Evolutionary conservation across 2,797 vertebrate species (phyloP).

Genomic region (Enteromius mattozi): DNA sequence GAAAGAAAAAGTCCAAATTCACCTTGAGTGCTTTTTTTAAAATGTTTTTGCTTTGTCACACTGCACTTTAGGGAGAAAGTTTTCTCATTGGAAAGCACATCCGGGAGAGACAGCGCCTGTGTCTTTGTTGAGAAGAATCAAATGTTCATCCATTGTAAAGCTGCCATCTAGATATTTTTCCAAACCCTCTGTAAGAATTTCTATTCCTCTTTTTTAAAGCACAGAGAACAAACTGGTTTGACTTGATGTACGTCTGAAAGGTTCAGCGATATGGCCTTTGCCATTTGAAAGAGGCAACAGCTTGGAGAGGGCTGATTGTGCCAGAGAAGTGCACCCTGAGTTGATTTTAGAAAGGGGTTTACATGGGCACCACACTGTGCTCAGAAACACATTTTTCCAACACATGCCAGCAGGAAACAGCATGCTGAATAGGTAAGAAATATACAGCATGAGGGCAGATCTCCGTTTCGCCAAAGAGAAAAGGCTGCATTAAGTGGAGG

Average conservation of each 20-base stretch:
- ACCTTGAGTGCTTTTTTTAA: background rate
- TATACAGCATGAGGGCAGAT: constrained; percentile 22
- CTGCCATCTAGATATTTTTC: constrained; percentile 16
- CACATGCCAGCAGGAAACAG: constrained; percentile 35
- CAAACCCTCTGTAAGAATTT: constrained; percentile 6
- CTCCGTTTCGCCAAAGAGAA: constrained; percentile 37
- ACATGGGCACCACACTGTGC: constrained; percentile 36
- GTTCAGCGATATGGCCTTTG: constrained; percentile 52
- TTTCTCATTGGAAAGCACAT: background rate
- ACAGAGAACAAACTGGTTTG: background rate
- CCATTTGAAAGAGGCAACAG: constrained; percentile 56
- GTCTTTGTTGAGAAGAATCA: constrained; percentile 35
- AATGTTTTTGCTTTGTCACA: background rate
- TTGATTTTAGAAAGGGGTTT: constrained; percentile 55
- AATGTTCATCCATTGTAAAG: constrained; percentile 18
- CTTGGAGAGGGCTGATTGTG: constrained; percentile 42
- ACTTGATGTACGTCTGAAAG: constrained; percentile 36
- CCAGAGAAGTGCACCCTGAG: constrained; percentile 55
- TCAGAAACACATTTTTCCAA: constrained; percentile 58
- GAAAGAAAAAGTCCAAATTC: background rate
- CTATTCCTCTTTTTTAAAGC: background rate
- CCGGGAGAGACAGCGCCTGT: background rate
- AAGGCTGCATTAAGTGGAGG: background rate
- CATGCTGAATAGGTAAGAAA: constrained; percentile 36
- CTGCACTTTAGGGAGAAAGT: background rate